A percentile compares a stretch with the other conserved stretches of the same genome.
phyloP scores from a whole-genome alignment of 2,797 vertebrate genomes.

The Poecilia velifera region DNA sequence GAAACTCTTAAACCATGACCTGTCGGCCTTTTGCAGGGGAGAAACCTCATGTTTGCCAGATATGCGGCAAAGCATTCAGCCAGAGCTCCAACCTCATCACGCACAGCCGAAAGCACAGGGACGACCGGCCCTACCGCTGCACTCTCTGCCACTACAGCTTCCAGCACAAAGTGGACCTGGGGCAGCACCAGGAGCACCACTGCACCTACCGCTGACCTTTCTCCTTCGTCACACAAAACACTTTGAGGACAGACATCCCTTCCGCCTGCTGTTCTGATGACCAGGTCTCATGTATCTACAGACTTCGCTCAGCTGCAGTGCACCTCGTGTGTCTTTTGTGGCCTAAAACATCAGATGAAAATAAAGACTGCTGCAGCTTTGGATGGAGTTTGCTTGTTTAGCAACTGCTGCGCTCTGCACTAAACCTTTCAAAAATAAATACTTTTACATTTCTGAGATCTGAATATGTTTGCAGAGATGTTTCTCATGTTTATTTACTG shows the following conservation, averaged over 20 bases:
- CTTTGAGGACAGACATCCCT: slow-evolving; percentile 1
- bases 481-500: neutral
- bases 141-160: slow-evolving; percentile 67
- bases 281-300: neutral
- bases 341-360: neutral
- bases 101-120: slow-evolving; percentile 83
- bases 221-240: neutral
- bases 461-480: neutral
- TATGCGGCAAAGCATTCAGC: slow-evolving; percentile 86
- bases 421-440: neutral
- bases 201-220: slow-evolving; percentile 47
- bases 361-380: neutral
- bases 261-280: slow-evolving; percentile 7
- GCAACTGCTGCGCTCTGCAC: neutral
- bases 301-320: neutral
- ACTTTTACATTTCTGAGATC: neutral
- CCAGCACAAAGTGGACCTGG: slow-evolving; percentile 74
- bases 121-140: slow-evolving; percentile 74
- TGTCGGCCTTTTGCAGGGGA: slow-evolving; percentile 69
- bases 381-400: neutral
- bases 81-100: slow-evolving; percentile 89
- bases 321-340: neutral
- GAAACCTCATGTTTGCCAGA: slow-evolving; percentile 84
- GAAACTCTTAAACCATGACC: neutral
- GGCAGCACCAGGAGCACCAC: slow-evolving; percentile 71